Percentiles rank a stretch among this genome's conserved stretches.
phyloP scores from a whole-genome alignment of 2,113 vertebrate species.

The Pristiophorus japonicus region DNA sequence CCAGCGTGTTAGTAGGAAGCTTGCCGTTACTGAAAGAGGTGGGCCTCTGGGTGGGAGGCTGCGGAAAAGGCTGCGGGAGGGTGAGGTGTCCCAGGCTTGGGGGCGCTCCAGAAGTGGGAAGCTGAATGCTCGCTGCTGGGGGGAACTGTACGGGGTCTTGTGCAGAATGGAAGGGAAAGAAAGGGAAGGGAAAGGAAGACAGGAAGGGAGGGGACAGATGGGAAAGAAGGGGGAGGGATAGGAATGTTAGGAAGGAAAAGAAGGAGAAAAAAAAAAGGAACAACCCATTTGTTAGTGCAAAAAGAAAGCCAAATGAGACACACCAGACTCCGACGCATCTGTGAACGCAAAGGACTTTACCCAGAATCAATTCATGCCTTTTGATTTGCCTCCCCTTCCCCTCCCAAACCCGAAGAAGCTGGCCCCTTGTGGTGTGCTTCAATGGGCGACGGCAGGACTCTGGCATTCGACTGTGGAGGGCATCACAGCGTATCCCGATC shows the following conservation, averaged over 20 bases:
- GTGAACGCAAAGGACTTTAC: neutral
- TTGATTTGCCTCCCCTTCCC: neutral
- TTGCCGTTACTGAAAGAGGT: slow-evolving; percentile 27
- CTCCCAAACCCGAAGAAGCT: neutral
- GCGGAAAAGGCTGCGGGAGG: slow-evolving; percentile 22
- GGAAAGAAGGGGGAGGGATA: neutral
- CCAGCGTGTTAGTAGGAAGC: slow-evolving; percentile 25
- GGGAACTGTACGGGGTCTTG: slow-evolving; percentile 40
- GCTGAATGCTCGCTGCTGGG: slow-evolving; percentile 42
- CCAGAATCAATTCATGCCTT: neutral
- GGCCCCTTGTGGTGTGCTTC: neutral
- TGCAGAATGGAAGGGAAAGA: slow-evolving; percentile 45
- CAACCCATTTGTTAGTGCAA: slow-evolving; percentile 27
- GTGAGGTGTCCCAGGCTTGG: slow-evolving; percentile 14
- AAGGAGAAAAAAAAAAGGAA: slow-evolving; percentile 39
- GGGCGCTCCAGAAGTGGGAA: neutral
- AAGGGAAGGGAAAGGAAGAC: slow-evolving; percentile 39
- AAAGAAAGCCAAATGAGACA: neutral
- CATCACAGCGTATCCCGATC: neutral
- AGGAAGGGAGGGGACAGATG: slow-evolving; percentile 31
- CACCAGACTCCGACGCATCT: neutral
- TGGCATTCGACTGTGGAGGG: neutral
- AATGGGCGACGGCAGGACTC: neutral
- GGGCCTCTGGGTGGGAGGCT: slow-evolving; percentile 28
- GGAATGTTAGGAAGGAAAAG: slow-evolving; percentile 43